These are phyloP conservation scores for Drosophila kepulauana DNA, from an alignment of 1,140 invertebrate species.

Conservation along the genomic window DNA sequence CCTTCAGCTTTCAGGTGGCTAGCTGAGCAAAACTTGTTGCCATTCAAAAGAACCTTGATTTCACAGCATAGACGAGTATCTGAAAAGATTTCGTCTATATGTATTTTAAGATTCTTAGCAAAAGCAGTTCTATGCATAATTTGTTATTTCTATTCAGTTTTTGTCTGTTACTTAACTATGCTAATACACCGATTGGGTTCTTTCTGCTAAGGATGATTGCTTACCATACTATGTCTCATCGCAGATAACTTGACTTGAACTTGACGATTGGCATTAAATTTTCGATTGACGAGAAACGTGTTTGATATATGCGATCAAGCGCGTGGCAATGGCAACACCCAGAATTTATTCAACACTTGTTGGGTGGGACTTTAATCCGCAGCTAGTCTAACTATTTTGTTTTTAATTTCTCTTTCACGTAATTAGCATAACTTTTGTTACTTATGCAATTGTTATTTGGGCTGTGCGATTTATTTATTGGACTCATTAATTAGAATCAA, in stretches of 20 bases:
- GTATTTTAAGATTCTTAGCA: conserved; percentile 46
- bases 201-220: conserved; percentile 70
- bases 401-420: background rate
- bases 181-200: conserved; percentile 51
- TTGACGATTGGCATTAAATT: conserved; percentile 16
- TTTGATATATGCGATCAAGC: conserved; percentile 29
- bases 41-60: conserved; percentile 60
- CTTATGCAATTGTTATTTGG: background rate
- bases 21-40: conserved; percentile 57
- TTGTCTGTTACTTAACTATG: conserved; percentile 71
- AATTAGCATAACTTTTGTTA: background rate
- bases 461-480: background rate
- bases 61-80: conserved; percentile 13
- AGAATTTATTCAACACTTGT: background rate
- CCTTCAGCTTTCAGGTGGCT: conserved; percentile 18
- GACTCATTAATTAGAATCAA: background rate
- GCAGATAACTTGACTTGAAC: conserved; percentile 17
- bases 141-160: conserved; percentile 27
- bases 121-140: conserved; percentile 72
- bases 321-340: conserved; percentile 3
- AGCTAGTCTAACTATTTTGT: background rate
- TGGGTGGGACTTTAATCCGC: background rate
- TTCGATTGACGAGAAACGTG: conserved; percentile 28
- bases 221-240: conserved; percentile 45
- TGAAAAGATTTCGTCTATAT: conserved; percentile 2